Percentiles rank a stretch among this genome's conserved stretches.
phyloP scores from a whole-genome alignment of 1,140 invertebrate genomes.

The Drosophila pseudoobscura region DNA sequence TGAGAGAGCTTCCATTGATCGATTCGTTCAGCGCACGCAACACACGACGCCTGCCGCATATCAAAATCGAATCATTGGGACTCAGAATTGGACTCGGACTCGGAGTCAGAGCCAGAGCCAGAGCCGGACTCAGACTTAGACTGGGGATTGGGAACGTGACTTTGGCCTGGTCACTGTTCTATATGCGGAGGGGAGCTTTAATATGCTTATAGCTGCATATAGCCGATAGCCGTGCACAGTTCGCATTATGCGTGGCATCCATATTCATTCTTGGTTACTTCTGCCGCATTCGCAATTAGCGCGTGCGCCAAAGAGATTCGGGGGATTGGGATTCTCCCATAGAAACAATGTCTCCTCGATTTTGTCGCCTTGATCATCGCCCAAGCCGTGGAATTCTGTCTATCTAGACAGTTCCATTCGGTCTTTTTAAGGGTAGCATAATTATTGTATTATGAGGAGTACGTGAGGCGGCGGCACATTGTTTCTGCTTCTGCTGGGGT shows the following conservation, averaged over 20 bases:
- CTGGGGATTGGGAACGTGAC: slow-evolving; percentile 61
- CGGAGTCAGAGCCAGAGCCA: slow-evolving; percentile 7
- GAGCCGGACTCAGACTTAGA: slow-evolving; percentile 6
- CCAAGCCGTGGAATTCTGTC: slow-evolving; percentile 19
- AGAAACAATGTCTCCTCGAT: slow-evolving; percentile 25
- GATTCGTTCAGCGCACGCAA: slow-evolving; percentile 63
- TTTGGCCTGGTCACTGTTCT: slow-evolving; percentile 42
- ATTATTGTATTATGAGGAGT: slow-evolving; percentile 60
- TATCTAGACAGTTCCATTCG: slow-evolving; percentile 22
- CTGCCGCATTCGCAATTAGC: slow-evolving; percentile 58
- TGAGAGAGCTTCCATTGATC: slow-evolving; percentile 62
- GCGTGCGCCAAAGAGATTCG: slow-evolving; percentile 34
- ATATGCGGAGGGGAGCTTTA: slow-evolving; percentile 33
- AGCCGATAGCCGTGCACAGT: background rate
- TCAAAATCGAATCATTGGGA: slow-evolving; percentile 17
- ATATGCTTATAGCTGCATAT: slow-evolving; percentile 30
- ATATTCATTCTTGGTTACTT: slow-evolving; percentile 63
- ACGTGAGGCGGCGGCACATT: slow-evolving; percentile 46
- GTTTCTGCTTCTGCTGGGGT: background rate
- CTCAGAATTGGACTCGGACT: slow-evolving; percentile 27
- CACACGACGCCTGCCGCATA: slow-evolving; percentile 55
- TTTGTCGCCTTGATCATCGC: slow-evolving; percentile 12
- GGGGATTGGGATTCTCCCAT: slow-evolving; percentile 12
- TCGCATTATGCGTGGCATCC: slow-evolving; percentile 70
- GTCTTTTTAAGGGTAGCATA: slow-evolving; percentile 68